Evolutionary conservation across 2,113 vertebrate species (phyloP), one percentile per base, ranked within the genome.

Genomic region (Petrocephalus microphthalmus): DNA sequence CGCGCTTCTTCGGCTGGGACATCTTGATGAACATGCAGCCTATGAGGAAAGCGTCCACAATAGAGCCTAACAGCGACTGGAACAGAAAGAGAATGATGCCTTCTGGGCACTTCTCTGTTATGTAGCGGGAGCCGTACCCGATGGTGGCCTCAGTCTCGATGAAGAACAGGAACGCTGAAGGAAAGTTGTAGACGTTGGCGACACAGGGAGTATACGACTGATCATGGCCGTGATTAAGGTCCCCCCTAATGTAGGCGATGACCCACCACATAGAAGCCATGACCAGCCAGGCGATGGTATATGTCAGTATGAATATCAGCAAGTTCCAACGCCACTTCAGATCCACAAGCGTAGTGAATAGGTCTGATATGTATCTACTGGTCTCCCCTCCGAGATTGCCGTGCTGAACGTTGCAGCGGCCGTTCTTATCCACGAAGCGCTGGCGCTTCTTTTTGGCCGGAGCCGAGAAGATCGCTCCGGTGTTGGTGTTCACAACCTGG

Each of bases 1-100:
- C 97, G 89, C 97, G 95, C 92, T 97, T 97, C 94, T 97, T 97
- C 20, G 97, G 97, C 93, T 97, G 97, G 85, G 97, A 97, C 97
- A 97, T 97, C 94, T 97, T 97, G 91, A 97, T 97, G 92, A 97
- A 97, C 96, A 97, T 97, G 93, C 97, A 97, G 57, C 97, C 97
- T 83, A 97, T 97, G 71, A 97, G 96, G 88, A 97, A 97, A 0
- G 97, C 97, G 81, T 97, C 97, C 87, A 97, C 97, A 53, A 97
- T 96, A 90, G 97, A 97, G 2, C 97, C 97, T 88, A 97, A 92
- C 83, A 97, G 91, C 0, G 97, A 97, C 94, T 97, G 97, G 91
- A 97, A 97, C 71, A 97, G 95, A 90, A 97, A 97, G 83, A 97
- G 95, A 88, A 97, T 95, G 82, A 97, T 97, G 74, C 97, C 96